Conservation (phyloP, 2,888 invertebrate species). For the Xylota sylvarum region DNA sequence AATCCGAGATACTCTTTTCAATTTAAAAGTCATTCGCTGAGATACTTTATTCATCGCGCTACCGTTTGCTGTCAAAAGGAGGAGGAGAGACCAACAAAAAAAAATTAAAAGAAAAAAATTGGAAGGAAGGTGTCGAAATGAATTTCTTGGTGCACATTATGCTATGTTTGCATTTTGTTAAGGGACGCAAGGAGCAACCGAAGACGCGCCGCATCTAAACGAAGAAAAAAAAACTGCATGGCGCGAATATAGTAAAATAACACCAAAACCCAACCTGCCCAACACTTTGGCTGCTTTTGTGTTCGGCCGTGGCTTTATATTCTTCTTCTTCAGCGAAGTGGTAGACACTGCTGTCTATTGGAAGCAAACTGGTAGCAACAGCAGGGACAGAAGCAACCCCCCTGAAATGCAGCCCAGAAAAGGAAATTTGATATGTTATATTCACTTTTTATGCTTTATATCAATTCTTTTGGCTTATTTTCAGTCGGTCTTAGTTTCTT, state of each 20-base stretch:
- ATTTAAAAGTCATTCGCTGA: slow-evolving; percentile 49
- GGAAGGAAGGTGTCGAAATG: slow-evolving; percentile 66
- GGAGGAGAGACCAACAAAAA: not conserved
- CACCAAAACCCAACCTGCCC: slow-evolving; percentile 58
- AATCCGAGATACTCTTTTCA: slow-evolving; percentile 44
- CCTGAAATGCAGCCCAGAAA: slow-evolving; percentile 57
- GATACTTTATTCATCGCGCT: slow-evolving; percentile 54
- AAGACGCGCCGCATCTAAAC: not conserved
- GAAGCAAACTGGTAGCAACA: slow-evolving; percentile 33
- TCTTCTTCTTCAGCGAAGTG: slow-evolving; percentile 14
- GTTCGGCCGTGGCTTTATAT: slow-evolving; percentile 25
- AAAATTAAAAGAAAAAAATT: not conserved
- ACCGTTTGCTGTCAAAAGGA: slow-evolving; percentile 44
- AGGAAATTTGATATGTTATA: slow-evolving; percentile 72
- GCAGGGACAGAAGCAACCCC: slow-evolving; percentile 41
- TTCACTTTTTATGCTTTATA: slow-evolving; percentile 42
- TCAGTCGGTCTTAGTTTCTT: slow-evolving; percentile 22
- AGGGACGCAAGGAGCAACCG: slow-evolving; percentile 24
- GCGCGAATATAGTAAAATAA: slow-evolving; percentile 63
- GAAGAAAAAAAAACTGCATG: slow-evolving; percentile 26
- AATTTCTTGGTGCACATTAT: slow-evolving; percentile 50
- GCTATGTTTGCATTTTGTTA: slow-evolving; percentile 39
- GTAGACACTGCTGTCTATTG: slow-evolving; percentile 52
- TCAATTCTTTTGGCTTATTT: slow-evolving; percentile 50
- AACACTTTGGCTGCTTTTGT: slow-evolving; percentile 40